A percentile compares a stretch with the other conserved stretches of the same genome.
Evolutionary conservation across 2,888 invertebrate genomes (phyloP).

Genomic region (Cephus sareptanus): DNA sequence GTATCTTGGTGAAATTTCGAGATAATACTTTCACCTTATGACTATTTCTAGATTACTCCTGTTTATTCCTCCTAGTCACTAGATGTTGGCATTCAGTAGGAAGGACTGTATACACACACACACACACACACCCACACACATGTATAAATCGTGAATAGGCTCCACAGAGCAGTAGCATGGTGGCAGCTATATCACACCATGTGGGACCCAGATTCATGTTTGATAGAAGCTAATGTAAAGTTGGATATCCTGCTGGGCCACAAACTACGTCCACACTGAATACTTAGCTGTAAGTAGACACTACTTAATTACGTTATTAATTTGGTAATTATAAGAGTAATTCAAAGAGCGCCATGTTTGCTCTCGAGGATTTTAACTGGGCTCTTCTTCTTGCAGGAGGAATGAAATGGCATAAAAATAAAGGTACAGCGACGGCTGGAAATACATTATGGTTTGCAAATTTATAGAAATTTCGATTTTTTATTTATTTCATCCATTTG

Average conservation of each 20-base stretch:
- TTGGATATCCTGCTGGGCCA: constrained; percentile 6
- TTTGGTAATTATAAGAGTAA: constrained; percentile 11
- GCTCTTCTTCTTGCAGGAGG: background rate
- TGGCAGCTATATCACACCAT: background rate
- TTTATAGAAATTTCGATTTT: background rate
- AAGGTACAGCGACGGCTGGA: background rate
- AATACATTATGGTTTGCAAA: background rate
- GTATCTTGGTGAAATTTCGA: background rate
- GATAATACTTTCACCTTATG: background rate
- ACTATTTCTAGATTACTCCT: background rate
- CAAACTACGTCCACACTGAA: constrained; percentile 7
- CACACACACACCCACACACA: background rate
- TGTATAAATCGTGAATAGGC: background rate
- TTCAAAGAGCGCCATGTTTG: background rate
- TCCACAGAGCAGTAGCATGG: background rate
- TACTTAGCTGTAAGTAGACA: constrained; percentile 15
- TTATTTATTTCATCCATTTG: background rate
- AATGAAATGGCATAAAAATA: background rate
- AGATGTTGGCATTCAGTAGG: background rate
- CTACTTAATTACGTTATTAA: constrained; percentile 19
- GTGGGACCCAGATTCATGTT: background rate
- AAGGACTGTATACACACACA: background rate
- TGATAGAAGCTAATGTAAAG: background rate
- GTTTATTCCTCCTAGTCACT: background rate
- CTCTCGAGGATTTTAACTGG: background rate